Evolutionary conservation across 2,113 vertebrate genomes (phyloP), one percentile per base, ranked within the genome.

Genomic region (Penelope pileata): DNA sequence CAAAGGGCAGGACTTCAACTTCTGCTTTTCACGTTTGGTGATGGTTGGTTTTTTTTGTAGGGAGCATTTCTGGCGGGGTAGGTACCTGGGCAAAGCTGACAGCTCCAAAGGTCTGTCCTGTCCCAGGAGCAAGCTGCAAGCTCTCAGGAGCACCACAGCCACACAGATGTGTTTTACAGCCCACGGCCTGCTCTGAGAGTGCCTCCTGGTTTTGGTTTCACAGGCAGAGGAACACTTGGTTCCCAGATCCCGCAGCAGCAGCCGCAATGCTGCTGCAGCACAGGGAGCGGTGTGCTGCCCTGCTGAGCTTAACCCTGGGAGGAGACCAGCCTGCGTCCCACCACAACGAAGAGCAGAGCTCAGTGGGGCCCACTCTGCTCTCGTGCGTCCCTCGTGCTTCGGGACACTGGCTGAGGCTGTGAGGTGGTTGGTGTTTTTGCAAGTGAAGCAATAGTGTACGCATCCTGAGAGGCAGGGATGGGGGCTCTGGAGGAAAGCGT

Each of bases 301-400:
- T 50, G 50, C 66, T n/a, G 76, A 64, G 43, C 79, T 36, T 36
- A 29, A 27, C 38, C 60, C 60, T 15, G 12, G 36, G 60, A 29
- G 26, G 60, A 40, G 24, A 38, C 10, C 43, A 45, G 68, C n/a
- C 63, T 34, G 13, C 67, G 15, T 6, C 89, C 43, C 62, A 8
- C 50, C 16, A 3, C 58, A 24, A 59, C 4, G 24, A 59, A 8
- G 21, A 68, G 5, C 17, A 67, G 67, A 79, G 36, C 6, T 27
- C 40, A 32, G 64, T 42, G 40, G 19, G 4, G 56, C 1, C 38
- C 17, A 21, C 16, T 36, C n/a, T 58, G 48, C 54, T 85, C 56
- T 17, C 40, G 16, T 0, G 2, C 0, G 0, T 30, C 30, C n/a
- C 45, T 56, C 12, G 5, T 16, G 1, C n/a, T n/a, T 43, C 24